Conservation (phyloP, 2,888 invertebrate species). For the Eristalis arbustorum region DNA sequence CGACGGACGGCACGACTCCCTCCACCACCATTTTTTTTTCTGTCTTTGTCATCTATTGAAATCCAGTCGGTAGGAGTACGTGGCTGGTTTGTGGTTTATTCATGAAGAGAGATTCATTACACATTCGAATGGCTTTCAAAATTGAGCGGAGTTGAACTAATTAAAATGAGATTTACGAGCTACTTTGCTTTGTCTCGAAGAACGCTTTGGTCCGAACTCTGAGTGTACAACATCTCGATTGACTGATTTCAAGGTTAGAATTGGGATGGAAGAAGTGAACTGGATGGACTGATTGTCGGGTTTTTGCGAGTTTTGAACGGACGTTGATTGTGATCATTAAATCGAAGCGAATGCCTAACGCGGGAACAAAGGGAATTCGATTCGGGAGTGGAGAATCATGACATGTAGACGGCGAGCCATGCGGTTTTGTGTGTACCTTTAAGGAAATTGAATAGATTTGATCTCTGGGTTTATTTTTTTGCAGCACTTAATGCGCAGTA, state of each 20-base stretch:
- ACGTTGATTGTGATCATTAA: neutral
- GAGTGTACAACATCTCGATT: neutral
- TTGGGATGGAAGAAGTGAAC: neutral
- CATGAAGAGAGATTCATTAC: slow-evolving; percentile 29
- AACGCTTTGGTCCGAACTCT: neutral
- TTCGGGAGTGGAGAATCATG: neutral
- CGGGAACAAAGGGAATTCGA: neutral
- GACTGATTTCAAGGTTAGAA: neutral
- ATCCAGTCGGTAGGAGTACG: slow-evolving; percentile 6
- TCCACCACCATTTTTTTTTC: neutral
- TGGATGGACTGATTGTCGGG: neutral
- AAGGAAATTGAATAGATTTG: neutral
- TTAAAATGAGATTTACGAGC: slow-evolving; percentile 9
- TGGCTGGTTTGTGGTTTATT: slow-evolving; percentile 35
- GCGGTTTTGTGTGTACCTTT: neutral
- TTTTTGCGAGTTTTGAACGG: neutral
- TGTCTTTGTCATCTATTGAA: neutral
- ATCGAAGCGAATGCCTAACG: neutral
- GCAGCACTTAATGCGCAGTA: neutral
- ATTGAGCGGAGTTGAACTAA: neutral
- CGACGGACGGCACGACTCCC: neutral
- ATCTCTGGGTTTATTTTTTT: neutral
- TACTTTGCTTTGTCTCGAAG: neutral
- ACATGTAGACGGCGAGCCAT: neutral
- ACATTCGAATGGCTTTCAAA: slow-evolving; percentile 24